Conservation (phyloP, 2,113 vertebrate genomes). For the Myotis yumanensis region DNA sequence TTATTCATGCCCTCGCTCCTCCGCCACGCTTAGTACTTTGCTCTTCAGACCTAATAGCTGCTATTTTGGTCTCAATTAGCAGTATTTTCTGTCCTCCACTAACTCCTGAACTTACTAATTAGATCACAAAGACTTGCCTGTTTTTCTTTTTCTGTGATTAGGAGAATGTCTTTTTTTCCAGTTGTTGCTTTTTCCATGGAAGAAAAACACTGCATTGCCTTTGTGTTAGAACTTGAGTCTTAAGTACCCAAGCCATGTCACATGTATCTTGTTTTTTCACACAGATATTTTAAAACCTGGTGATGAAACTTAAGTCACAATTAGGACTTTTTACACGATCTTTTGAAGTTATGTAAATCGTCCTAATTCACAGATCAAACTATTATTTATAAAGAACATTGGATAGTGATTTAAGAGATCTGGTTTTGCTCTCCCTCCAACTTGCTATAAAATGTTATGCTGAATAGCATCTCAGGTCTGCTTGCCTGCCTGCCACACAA, state of each 20-base stretch:
- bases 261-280: neutral
- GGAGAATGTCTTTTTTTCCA: neutral
- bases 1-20: conserved; percentile 38
- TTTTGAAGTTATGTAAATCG: neutral
- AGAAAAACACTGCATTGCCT: neutral
- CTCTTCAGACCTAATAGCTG: conserved; percentile 53
- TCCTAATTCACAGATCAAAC: conserved; percentile 13
- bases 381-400: neutral
- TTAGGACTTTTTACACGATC: neutral
- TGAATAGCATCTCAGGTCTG: neutral
- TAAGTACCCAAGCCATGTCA: neutral
- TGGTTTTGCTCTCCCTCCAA: neutral
- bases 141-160: neutral
- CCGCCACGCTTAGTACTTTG: neutral
- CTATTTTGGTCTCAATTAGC: conserved; percentile 59
- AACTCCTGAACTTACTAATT: conserved; percentile 65
- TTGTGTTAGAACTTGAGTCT: conserved; percentile 19
- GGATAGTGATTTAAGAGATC: neutral
- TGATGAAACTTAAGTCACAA: neutral
- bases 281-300: neutral
- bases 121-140: conserved; percentile 23
- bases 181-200: neutral
- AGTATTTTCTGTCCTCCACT: conserved; percentile 2
- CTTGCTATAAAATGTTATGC: neutral
- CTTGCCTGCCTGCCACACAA: neutral